These are phyloP conservation scores for Calameuta pallipes DNA, from an alignment of 2,888 invertebrate species.

Conservation along the genomic window DNA sequence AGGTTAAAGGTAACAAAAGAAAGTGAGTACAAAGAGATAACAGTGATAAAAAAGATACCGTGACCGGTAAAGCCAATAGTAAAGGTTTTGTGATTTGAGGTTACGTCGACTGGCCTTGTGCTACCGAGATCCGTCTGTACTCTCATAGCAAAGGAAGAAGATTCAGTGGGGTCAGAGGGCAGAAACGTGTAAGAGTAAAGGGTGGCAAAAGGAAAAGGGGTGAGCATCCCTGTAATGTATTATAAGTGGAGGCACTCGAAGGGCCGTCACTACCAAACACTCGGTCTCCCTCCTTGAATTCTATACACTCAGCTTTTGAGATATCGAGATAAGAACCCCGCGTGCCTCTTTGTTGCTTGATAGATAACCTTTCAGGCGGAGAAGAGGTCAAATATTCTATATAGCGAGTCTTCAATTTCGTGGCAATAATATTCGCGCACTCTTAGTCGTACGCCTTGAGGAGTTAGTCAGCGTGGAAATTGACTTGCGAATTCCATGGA, in stretches of 20 bases:
- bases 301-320: slow-evolving; percentile 45
- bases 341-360: slow-evolving; percentile 48
- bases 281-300: slow-evolving; percentile 32
- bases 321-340: slow-evolving; percentile 55
- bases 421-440: slow-evolving; percentile 44
- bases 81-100: neutral
- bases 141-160: neutral
- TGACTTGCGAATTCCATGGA: neutral
- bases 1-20: neutral
- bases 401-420: slow-evolving; percentile 46
- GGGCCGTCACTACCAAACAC: slow-evolving; percentile 53
- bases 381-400: slow-evolving; percentile 51
- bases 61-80: neutral
- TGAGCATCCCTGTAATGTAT: slow-evolving; percentile 36
- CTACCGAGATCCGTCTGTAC: neutral
- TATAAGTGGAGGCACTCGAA: slow-evolving; percentile 52
- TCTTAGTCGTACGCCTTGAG: neutral
- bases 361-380: slow-evolving; percentile 50
- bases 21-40: neutral
- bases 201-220: slow-evolving; percentile 17
- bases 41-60: neutral
- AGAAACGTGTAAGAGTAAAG: slow-evolving; percentile 1
- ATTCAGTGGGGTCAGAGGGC: neutral
- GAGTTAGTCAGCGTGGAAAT: neutral
- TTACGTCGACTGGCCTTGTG: slow-evolving; percentile 1